Percentiles rank a stretch among this genome's conserved stretches.
Conservation (phyloP, 2,888 invertebrate genomes). For the Lasioglossum malachurum region DNA sequence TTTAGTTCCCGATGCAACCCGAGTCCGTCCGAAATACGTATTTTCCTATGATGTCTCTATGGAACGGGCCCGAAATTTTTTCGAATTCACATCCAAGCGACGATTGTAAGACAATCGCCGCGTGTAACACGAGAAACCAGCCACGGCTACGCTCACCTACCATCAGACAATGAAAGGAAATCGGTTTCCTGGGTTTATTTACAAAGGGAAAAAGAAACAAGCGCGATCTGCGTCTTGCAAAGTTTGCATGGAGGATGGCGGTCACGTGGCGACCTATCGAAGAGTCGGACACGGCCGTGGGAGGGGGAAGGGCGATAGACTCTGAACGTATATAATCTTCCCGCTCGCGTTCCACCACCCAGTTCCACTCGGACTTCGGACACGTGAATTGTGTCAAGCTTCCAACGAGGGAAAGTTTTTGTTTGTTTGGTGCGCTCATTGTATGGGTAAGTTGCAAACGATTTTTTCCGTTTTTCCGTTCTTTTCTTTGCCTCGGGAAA, state of each 20-base stretch:
- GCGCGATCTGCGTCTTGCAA: slow-evolving; percentile 47
- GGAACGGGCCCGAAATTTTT: not conserved
- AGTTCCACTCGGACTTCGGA: slow-evolving; percentile 83
- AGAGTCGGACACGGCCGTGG: not conserved
- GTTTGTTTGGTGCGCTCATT: slow-evolving; percentile 84
- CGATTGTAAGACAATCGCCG: not conserved
- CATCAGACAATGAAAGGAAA: not conserved
- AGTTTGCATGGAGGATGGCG: slow-evolving; percentile 43
- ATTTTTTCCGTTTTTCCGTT: not conserved
- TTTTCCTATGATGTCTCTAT: not conserved
- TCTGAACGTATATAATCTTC: slow-evolving; percentile 76
- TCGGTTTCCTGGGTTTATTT: slow-evolving; percentile 32
- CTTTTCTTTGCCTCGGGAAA: too few species aligned
- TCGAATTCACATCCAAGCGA: not conserved
- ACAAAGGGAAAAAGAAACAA: slow-evolving; percentile 22
- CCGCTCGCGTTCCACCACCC: slow-evolving; percentile 74
- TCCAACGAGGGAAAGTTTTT: slow-evolving; percentile 81
- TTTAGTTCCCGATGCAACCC: not conserved
- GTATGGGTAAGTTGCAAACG: slow-evolving; percentile 81
- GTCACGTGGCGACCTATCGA: slow-evolving; percentile 58
- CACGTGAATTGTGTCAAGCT: slow-evolving; percentile 73
- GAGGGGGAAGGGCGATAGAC: slow-evolving; percentile 11
- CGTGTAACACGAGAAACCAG: slow-evolving; percentile 15
- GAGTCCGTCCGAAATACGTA: not conserved
- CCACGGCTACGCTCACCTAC: not conserved